Conservation (phyloP, 2,113 vertebrate species). For the Amphilophus citrinellus region DNA sequence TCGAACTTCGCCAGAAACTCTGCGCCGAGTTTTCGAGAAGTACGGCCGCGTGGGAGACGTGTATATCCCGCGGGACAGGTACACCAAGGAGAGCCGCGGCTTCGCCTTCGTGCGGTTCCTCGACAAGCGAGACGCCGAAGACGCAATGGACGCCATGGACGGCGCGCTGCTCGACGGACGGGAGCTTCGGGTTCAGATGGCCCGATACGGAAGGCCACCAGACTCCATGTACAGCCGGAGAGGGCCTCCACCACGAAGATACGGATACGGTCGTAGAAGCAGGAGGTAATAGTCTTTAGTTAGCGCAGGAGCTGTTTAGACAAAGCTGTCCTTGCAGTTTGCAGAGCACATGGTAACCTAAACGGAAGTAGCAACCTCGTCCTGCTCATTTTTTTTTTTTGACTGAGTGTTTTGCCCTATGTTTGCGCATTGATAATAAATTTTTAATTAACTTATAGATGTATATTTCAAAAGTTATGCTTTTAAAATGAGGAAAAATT, state of each 20-base stretch:
- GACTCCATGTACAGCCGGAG: conserved; percentile 93
- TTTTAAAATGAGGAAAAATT: no score
- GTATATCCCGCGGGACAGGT: conserved; percentile 94
- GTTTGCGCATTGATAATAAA: no score
- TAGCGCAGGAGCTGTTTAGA: background rate
- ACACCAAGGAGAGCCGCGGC: conserved; percentile 95
- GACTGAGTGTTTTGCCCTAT: no score
- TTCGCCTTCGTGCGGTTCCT: conserved; percentile 97
- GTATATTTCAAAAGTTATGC: no score
- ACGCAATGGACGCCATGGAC: conserved; percentile 90
- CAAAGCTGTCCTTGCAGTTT: background rate
- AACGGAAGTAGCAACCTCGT: background rate
- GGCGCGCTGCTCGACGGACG: conserved; percentile 94
- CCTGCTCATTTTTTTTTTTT: no score
- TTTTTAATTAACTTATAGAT: no score
- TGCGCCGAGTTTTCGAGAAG: conserved; percentile 96
- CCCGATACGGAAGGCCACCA: conserved; percentile 93
- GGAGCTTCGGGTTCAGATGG: conserved; percentile 96
- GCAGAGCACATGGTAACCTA: conserved; percentile 20
- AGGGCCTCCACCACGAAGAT: conserved; percentile 87
- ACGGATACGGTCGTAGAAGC: conserved; percentile 72
- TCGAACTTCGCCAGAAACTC: conserved; percentile 95
- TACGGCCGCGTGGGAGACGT: conserved; percentile 97
- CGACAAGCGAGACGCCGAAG: conserved; percentile 96
- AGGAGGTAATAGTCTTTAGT: conserved; percentile 79